phyloP scores from a whole-genome alignment of 2,113 vertebrate species.

The Thalassarche chlororhynchos region DNA sequence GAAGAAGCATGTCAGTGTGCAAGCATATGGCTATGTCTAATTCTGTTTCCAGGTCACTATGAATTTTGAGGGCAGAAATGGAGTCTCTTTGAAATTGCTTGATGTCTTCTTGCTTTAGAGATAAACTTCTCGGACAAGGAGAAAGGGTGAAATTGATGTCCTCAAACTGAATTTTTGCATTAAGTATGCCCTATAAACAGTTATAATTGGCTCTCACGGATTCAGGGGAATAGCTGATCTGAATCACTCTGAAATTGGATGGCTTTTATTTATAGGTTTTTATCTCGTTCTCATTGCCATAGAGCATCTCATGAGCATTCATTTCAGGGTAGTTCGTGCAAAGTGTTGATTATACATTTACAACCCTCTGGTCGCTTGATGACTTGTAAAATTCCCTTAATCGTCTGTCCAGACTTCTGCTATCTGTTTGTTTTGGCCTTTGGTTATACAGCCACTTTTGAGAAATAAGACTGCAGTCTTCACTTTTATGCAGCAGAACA shows the following conservation, averaged over 20 bases:
- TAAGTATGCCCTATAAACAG: slow-evolving; percentile 24
- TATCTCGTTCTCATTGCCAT: slow-evolving; percentile 22
- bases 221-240: slow-evolving; percentile 59
- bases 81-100: not conserved
- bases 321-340: not conserved
- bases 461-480: not conserved
- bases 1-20: not conserved
- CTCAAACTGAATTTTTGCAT: slow-evolving; percentile 12
- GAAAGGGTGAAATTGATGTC: slow-evolving; percentile 12
- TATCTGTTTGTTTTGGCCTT: slow-evolving; percentile 6
- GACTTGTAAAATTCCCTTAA: slow-evolving; percentile 52
- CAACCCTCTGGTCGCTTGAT: slow-evolving; percentile 3
- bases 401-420: slow-evolving; percentile 3
- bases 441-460: not conserved
- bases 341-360: slow-evolving; percentile 25
- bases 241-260: slow-evolving; percentile 38
- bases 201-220: slow-evolving; percentile 21
- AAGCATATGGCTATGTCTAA: not conserved
- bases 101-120: not conserved
- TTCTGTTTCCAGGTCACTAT: slow-evolving; percentile 2
- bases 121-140: not conserved
- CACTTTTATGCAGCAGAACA: not conserved
- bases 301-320: slow-evolving; percentile 27
- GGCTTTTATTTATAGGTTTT: slow-evolving; percentile 60
- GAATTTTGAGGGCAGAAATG: slow-evolving; percentile 11